These are phyloP conservation scores for Cyaniris semiargus DNA, from an alignment of 2,888 invertebrate genomes.

Conservation along the genomic window DNA sequence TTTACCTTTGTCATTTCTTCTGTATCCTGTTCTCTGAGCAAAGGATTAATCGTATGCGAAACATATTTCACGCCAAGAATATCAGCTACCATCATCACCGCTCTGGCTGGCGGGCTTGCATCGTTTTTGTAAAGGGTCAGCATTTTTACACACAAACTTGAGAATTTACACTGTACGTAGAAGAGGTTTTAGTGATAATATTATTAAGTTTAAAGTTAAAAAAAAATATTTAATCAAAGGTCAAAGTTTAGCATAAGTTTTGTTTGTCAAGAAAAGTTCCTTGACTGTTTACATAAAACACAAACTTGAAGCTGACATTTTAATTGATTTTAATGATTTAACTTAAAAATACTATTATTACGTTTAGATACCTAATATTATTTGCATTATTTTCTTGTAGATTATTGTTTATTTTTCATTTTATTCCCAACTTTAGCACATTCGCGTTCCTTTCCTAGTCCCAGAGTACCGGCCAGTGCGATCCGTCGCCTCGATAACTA, in stretches of 20 bases:
- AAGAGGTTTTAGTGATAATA: not conserved
- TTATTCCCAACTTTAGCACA: too few species aligned
- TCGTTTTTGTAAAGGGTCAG: constrained; percentile 56
- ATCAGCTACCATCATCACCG: constrained; percentile 65
- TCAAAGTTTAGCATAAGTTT: not conserved
- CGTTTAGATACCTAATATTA: too few species aligned
- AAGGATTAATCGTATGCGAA: constrained; percentile 56
- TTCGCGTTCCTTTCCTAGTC: too few species aligned
- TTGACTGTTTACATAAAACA: too few species aligned
- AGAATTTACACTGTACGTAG: not conserved
- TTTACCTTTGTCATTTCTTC: constrained; percentile 60
- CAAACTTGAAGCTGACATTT: too few species aligned
- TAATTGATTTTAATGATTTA: too few species aligned
- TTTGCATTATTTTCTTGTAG: too few species aligned
- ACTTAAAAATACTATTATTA: too few species aligned
- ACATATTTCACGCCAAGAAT: constrained; percentile 57
- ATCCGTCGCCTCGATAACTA: too few species aligned
- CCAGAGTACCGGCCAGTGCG: too few species aligned
- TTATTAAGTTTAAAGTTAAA: not conserved
- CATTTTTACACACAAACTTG: constrained; percentile 43
- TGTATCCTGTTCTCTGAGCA: constrained; percentile 63
- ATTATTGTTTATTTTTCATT: too few species aligned
- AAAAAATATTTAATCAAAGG: not conserved
- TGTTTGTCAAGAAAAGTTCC: not conserved
- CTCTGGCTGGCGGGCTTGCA: constrained; percentile 65